Evolutionary conservation across 2,888 invertebrate species (phyloP), one percentile per base, ranked within the genome.

Genomic region (Rhorus exstirpatorius): DNA sequence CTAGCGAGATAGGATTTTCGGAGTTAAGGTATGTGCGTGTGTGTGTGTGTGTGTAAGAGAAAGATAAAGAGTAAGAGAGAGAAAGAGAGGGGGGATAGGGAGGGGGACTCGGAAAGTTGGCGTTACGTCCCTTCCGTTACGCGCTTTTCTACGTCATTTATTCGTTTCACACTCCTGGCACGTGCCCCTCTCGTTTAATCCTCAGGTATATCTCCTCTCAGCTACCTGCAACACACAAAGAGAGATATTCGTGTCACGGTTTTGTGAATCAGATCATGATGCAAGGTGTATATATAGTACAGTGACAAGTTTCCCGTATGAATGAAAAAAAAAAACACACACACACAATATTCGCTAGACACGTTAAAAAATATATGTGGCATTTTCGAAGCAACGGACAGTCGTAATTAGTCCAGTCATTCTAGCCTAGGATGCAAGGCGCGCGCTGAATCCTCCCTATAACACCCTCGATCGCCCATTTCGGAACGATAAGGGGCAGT

Each of bases 61-160:
- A 78, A 61, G 84, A 55, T 81, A 65, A 65, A 81, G 76, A 79
- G 21, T 24, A 90, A 88, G 81, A 79, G 70, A 72, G 68, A 51
- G 77, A 72, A 75, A 63, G 71, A 67, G 60, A 78, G 94, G 93
- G 93, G 93, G 92, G 91, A 87, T 91, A 89, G 89, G 91, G 91
- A 74, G 81, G 82, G 85, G 83, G 77, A 93, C 70, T 72, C 72
- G 86, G 90, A 89, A 88, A 92, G 88, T 91, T 91, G 91, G 90
- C 92, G 91, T 91, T 89, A 91, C 90, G 91, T 91, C 92, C 90
- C 90, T 92, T 92, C 89, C 90, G 91, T 87, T 91, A 89, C 87
- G 90, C 87, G 89, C 89, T 89, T 91, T 90, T 79, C 71, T 90
- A 92, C 92, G 92, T 92, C 92, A 92, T 92, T 92, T 92, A 92